Conservation (phyloP, 2,113 vertebrate genomes). For the Hydrochoerus hydrochaeris region DNA sequence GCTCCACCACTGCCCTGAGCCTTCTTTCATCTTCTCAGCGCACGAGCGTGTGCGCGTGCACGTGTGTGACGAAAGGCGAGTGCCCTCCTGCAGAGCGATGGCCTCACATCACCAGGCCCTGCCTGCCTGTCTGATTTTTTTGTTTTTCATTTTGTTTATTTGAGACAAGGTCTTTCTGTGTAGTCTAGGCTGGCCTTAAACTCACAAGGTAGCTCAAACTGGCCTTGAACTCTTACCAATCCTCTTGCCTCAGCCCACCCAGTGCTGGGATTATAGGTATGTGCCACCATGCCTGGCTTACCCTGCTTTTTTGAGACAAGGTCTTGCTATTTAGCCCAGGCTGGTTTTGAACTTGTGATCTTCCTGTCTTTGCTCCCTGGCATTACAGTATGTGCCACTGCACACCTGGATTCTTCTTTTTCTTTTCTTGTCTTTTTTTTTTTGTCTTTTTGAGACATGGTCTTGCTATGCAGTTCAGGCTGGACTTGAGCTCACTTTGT, state of each 20-base stretch:
- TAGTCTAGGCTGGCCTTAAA: too few relatives aligned
- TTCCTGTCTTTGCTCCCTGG: too few relatives aligned
- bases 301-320: not conserved
- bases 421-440: too few relatives aligned
- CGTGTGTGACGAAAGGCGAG: not conserved
- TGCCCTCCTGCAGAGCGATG: not conserved
- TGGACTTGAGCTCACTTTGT: too few relatives aligned
- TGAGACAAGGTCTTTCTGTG: not conserved
- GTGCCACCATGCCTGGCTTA: not conserved
- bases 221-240: not conserved
- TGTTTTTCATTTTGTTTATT: too few relatives aligned
- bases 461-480: not conserved
- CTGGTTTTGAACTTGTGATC: too few relatives aligned
- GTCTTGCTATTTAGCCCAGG: not conserved
- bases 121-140: too few relatives aligned
- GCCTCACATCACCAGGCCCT: not conserved
- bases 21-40: not conserved
- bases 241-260: not conserved
- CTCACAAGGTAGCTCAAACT: too few relatives aligned
- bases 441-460: too few relatives aligned
- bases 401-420: too few relatives aligned
- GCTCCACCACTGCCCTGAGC: not conserved
- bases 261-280: not conserved
- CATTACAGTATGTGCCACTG: too few relatives aligned
- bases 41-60: not conserved